These are phyloP conservation scores for Drosophila infuscata DNA, from an alignment of 2,888 invertebrate species.

Conservation along the genomic window DNA sequence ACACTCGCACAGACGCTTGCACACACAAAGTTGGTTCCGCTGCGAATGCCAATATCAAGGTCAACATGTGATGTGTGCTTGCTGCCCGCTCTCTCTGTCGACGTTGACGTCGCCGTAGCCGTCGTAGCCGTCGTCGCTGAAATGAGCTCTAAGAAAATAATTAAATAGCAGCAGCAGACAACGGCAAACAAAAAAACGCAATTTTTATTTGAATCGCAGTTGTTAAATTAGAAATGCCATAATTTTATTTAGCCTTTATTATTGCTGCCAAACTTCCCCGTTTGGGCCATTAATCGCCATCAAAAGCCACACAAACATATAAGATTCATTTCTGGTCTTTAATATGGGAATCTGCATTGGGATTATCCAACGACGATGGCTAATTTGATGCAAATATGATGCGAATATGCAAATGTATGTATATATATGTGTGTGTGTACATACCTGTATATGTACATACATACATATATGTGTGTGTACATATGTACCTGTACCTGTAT, in stretches of 20 bases:
- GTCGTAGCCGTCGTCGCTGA: slow-evolving; percentile 20
- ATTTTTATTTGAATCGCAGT: slow-evolving; percentile 77
- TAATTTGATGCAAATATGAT: neutral
- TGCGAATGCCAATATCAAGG: slow-evolving; percentile 84
- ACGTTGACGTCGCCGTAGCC: slow-evolving; percentile 6
- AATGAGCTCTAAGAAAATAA: slow-evolving; percentile 77
- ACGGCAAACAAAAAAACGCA: slow-evolving; percentile 67
- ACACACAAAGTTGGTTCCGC: slow-evolving; percentile 76
- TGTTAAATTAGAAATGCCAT: slow-evolving; percentile 75
- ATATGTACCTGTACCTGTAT: neutral
- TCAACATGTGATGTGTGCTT: slow-evolving; percentile 76
- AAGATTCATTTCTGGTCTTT: neutral
- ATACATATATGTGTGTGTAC: neutral
- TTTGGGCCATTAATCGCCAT: slow-evolving; percentile 63
- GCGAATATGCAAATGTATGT: neutral
- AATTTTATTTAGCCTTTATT: slow-evolving; percentile 49
- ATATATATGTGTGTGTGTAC: neutral
- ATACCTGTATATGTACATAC: neutral
- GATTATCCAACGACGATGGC: neutral
- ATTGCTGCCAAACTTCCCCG: slow-evolving; percentile 23
- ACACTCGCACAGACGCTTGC: slow-evolving; percentile 27
- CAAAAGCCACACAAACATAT: slow-evolving; percentile 19
- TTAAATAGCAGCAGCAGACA: slow-evolving; percentile 60
- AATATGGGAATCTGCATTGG: neutral
- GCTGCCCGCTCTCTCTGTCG: slow-evolving; percentile 23